Conservation (phyloP, 2,888 invertebrate species). For the Nipponacmea schrenckii region DNA sequence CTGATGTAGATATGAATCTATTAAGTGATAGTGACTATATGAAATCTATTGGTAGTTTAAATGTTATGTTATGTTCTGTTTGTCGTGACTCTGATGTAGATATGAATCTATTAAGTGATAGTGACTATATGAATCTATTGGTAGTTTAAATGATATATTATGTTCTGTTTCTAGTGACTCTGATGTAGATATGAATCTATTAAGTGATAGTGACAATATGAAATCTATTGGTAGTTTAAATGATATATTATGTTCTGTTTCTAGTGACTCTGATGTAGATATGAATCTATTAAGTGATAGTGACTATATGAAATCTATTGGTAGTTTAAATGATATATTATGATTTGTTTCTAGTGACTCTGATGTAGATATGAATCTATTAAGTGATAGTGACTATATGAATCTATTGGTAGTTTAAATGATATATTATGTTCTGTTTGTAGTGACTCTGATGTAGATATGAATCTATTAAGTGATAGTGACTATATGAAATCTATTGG, state of each 20-base stretch:
- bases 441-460: constrained; percentile 67
- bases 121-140: background rate
- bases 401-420: constrained; percentile 78
- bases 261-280: constrained; percentile 85
- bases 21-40: constrained; percentile 78
- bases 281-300: constrained; percentile 69
- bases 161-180: constrained; percentile 45
- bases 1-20: constrained; percentile 71
- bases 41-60: constrained; percentile 75
- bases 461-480: constrained; percentile 75
- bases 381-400: constrained; percentile 77
- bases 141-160: too few relatives aligned
- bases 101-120: background rate
- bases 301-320: constrained; percentile 74
- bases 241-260: too few relatives aligned
- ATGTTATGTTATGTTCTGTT: too few relatives aligned
- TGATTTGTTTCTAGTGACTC: constrained; percentile 44
- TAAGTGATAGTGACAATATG: background rate
- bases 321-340: too few relatives aligned
- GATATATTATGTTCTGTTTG: constrained; percentile 78
- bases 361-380: constrained; percentile 68
- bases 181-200: constrained; percentile 73
- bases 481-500: constrained; percentile 78
- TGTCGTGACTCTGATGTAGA: background rate
- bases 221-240: background rate